phyloP scores from a whole-genome alignment of 2,888 invertebrate genomes.

The Apotomis betuletana region DNA sequence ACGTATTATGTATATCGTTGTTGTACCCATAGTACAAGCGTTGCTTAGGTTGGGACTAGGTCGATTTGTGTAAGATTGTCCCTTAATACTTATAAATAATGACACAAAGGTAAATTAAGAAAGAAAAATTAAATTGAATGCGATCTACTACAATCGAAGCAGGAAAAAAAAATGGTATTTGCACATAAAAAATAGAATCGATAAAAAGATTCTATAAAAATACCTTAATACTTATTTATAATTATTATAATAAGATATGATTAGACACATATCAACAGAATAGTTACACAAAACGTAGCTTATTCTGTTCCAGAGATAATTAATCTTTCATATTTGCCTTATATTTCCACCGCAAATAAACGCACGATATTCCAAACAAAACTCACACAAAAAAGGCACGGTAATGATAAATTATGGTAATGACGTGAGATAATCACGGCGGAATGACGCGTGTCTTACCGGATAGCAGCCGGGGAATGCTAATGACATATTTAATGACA shows the following conservation, averaged over 20 bases:
- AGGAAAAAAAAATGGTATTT: no score
- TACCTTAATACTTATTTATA: no score
- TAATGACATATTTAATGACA: slow-evolving; percentile 28
- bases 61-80: no score
- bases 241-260: neutral
- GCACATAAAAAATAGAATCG: no score
- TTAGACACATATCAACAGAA: neutral
- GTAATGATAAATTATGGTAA: slow-evolving; percentile 37
- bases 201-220: no score
- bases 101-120: no score
- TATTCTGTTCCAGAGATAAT: slow-evolving; percentile 8
- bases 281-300: slow-evolving; percentile 4
- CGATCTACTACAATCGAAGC: no score
- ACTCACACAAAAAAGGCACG: slow-evolving; percentile 28
- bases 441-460: slow-evolving; percentile 23
- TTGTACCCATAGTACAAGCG: no score
- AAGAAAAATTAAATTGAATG: no score
- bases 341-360: neutral
- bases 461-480: neutral
- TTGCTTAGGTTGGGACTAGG: no score
- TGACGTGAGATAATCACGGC: slow-evolving; percentile 32
- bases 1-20: no score
- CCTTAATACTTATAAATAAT: no score
- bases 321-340: slow-evolving; percentile 11
- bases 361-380: slow-evolving; percentile 7